phyloP scores from a whole-genome alignment of 2,888 invertebrate genomes.

The Cyclophora albipunctata region DNA sequence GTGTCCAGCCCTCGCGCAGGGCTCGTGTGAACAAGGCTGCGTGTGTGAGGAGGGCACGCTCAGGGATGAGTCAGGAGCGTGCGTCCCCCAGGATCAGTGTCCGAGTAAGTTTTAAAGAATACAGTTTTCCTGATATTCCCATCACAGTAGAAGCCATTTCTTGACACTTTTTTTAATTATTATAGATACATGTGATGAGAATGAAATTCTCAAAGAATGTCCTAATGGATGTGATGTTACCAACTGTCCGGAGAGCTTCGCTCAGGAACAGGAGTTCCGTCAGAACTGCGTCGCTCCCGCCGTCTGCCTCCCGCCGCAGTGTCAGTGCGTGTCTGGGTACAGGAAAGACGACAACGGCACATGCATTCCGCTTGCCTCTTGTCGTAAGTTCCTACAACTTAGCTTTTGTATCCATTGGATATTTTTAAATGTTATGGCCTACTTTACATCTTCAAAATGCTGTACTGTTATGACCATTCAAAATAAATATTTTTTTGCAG shows the following conservation, averaged over 20 bases:
- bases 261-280: not conserved
- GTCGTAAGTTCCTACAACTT: constrained; percentile 37
- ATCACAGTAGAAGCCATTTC: too few species aligned
- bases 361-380: constrained; percentile 26
- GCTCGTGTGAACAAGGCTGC: constrained; percentile 8
- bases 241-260: constrained; percentile 5
- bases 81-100: constrained; percentile 8
- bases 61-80: constrained; percentile 7
- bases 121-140: too few species aligned
- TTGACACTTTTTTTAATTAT: too few species aligned
- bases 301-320: constrained; percentile 2
- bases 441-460: too few species aligned
- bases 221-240: constrained; percentile 5
- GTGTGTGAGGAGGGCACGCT: constrained; percentile 13
- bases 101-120: too few species aligned
- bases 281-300: not conserved
- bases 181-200: constrained; percentile 2
- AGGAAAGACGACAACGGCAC: constrained; percentile 16
- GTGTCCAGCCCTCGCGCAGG: constrained; percentile 4
- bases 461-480: too few species aligned
- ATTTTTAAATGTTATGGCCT: too few species aligned
- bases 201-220: constrained; percentile 9
- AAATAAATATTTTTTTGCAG: constrained; percentile 9
- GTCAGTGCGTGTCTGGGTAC: constrained; percentile 26
- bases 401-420: too few species aligned